Conservation (phyloP, 1,140 invertebrate species). For the Chlorops oryzae region DNA sequence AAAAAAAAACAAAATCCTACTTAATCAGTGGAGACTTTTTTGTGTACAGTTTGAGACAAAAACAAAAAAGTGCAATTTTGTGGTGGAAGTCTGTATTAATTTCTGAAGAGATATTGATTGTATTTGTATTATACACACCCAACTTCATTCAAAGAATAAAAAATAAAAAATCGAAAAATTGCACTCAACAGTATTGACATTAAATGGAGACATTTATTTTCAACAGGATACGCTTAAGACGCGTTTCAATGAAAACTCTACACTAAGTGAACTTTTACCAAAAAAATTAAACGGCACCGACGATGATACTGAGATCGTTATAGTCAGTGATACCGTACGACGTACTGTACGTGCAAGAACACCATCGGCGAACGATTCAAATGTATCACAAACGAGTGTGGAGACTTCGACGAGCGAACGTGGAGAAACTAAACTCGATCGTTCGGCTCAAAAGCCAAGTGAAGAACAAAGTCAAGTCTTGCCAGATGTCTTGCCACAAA, state of each 20-base stretch:
- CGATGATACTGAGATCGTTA: constrained; percentile 43
- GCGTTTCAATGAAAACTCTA: constrained; percentile 29
- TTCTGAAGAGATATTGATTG: too few species aligned
- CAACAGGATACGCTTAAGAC: constrained; percentile 35
- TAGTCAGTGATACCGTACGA: constrained; percentile 47
- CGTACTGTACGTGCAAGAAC: constrained; percentile 42
- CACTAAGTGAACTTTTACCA: constrained; percentile 14
- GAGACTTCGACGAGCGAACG: too few species aligned
- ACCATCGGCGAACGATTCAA: constrained; percentile 17
- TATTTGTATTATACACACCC: too few species aligned
- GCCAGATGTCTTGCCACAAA: constrained; percentile 48
- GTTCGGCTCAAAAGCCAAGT: constrained; percentile 1
- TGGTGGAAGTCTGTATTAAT: too few species aligned
- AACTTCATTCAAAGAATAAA: too few species aligned
- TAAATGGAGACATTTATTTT: constrained; percentile 10
- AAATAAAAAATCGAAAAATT: background rate
- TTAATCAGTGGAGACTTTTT: too few species aligned
- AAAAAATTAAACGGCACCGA: constrained; percentile 13
- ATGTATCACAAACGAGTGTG: background rate
- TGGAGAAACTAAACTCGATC: too few species aligned
- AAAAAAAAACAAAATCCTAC: too few species aligned
- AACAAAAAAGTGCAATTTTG: too few species aligned
- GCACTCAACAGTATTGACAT: constrained; percentile 1
- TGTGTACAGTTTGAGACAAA: too few species aligned
- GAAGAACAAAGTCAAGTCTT: constrained; percentile 18